These are phyloP conservation scores for Eciton burchellii DNA, from an alignment of 1,140 invertebrate genomes.

Conservation along the genomic window DNA sequence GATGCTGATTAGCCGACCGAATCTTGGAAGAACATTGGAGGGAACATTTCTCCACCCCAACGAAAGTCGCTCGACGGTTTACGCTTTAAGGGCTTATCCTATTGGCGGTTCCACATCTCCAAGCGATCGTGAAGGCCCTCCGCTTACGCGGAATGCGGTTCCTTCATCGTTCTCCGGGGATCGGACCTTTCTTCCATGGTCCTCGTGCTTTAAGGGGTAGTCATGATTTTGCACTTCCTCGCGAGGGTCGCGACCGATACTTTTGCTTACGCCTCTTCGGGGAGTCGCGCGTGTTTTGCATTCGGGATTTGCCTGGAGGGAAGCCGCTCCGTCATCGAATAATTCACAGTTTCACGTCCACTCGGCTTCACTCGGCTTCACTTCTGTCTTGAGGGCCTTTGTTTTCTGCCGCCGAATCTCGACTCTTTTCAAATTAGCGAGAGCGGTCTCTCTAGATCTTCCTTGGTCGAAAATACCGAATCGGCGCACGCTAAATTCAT, in stretches of 20 bases:
- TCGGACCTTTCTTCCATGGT: conserved; percentile 59
- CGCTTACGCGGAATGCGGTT: conserved; percentile 69
- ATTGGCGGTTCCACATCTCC: conserved; percentile 61
- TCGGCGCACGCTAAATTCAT: not conserved
- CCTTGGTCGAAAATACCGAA: not conserved
- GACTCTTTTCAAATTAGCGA: not conserved
- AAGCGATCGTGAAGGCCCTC: conserved; percentile 61
- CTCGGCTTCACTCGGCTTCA: not conserved
- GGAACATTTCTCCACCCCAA: too few species aligned
- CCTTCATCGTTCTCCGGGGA: conserved; percentile 67
- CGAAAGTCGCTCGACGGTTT: conserved; percentile 8
- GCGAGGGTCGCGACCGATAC: conserved; percentile 37
- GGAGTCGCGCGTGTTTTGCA: conserved; percentile 52
- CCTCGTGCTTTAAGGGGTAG: conserved; percentile 48
- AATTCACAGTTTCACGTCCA: conserved; percentile 28
- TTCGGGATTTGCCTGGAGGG: conserved; percentile 38
- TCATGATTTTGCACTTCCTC: conserved; percentile 66
- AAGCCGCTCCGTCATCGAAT: not conserved
- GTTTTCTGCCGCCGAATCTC: too few species aligned
- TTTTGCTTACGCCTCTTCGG: conserved; percentile 49
- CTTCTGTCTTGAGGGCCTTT: not conserved
- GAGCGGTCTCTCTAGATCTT: not conserved
- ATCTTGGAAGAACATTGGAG: conserved; percentile 22
- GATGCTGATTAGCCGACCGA: conserved; percentile 23
- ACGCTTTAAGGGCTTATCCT: conserved; percentile 47